Conservation (phyloP, 2,888 invertebrate genomes). For the Plusia festucae region DNA sequence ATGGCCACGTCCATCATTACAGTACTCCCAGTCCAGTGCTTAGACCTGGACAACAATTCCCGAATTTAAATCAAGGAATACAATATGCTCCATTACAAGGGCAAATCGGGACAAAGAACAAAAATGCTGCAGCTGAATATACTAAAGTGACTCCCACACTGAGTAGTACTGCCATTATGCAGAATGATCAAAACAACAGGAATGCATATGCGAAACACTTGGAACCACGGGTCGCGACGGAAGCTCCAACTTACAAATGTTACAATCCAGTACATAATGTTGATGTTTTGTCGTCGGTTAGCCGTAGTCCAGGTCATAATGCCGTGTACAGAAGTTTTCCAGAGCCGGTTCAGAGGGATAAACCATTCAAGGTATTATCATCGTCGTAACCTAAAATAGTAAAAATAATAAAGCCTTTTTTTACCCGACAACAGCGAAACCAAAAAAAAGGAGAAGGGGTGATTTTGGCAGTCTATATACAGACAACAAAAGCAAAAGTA, state of each 20-base stretch:
- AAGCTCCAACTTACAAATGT: slow-evolving; percentile 35
- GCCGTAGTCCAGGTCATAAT: slow-evolving; percentile 58
- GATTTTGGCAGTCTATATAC: too few species aligned
- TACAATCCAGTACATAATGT: slow-evolving; percentile 60
- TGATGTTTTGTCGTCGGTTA: slow-evolving; percentile 53
- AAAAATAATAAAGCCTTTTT: too few species aligned
- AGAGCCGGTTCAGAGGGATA: slow-evolving; percentile 32
- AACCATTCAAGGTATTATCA: slow-evolving; percentile 55
- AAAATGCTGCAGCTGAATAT: neutral
- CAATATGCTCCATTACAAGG: slow-evolving; percentile 64
- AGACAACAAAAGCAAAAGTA: too few species aligned
- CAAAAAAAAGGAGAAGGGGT: too few species aligned
- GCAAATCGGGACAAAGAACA: neutral
- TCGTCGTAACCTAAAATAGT: neutral
- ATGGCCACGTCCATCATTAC: neutral
- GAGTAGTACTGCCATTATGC: neutral
- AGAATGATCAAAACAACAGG: neutral
- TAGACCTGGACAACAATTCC: neutral
- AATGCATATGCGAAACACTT: slow-evolving; percentile 41
- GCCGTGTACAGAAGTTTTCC: slow-evolving; percentile 57
- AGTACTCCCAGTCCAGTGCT: slow-evolving; percentile 7
- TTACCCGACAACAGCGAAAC: too few species aligned
- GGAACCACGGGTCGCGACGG: slow-evolving; percentile 57
- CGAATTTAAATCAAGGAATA: slow-evolving; percentile 29
- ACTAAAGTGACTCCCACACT: neutral